These are phyloP conservation scores for Myotis daubentonii DNA, from an alignment of 2,797 vertebrate genomes.

Conservation along the genomic window DNA sequence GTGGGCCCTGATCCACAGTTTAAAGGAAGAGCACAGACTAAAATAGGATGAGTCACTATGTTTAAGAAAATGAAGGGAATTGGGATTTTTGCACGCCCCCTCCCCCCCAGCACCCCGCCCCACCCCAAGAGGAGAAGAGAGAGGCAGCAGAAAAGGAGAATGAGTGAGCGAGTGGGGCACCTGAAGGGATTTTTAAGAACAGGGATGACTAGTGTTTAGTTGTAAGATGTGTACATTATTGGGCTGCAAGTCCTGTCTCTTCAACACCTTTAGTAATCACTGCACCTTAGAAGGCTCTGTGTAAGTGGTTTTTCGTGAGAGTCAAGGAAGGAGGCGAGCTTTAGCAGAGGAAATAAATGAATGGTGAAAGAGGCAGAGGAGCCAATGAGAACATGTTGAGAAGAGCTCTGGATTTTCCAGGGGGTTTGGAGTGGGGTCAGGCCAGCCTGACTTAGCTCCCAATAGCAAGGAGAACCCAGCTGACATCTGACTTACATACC, in stretches of 20 bases:
- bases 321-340: not conserved
- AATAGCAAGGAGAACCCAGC: not conserved
- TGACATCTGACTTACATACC: not conserved
- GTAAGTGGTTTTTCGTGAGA: not conserved
- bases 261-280: not conserved
- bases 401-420: not conserved
- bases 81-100: not conserved
- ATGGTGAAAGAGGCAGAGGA: not conserved
- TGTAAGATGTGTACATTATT: not conserved
- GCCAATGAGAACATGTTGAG: not conserved
- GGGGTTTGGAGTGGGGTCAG: not conserved
- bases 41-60: not conserved
- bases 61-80: conserved; percentile 39
- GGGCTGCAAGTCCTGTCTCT: not conserved
- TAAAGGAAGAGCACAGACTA: not conserved
- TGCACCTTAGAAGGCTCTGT: not conserved
- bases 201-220: not conserved
- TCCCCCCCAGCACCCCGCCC: accelerated
- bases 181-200: not conserved
- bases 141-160: not conserved
- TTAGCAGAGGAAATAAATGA: not conserved
- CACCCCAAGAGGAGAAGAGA: not conserved
- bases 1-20: not conserved
- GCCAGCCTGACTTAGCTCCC: not conserved
- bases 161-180: not conserved